Conservation (phyloP, 1,140 invertebrate species). For the Epicauta chinensis region DNA sequence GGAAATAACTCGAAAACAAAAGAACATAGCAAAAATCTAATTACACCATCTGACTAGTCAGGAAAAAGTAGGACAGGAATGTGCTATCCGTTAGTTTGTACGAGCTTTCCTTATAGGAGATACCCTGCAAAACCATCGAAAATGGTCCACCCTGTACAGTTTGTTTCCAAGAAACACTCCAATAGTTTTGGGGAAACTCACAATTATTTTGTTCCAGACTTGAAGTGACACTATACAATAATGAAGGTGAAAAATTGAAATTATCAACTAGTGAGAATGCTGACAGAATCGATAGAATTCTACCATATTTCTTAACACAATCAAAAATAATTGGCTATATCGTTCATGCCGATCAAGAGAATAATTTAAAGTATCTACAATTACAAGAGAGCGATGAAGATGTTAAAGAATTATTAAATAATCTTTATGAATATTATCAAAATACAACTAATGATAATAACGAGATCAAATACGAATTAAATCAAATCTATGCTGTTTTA, state of each 20-base stretch:
- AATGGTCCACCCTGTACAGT: too few species aligned
- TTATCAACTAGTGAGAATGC: constrained; percentile 44
- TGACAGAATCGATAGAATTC: constrained; percentile 45
- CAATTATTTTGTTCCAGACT: constrained; percentile 49
- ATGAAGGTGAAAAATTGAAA: constrained; percentile 49
- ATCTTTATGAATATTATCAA: constrained; percentile 54
- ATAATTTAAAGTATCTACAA: constrained; percentile 53
- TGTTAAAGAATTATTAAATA: constrained; percentile 45
- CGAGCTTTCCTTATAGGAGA: too few species aligned
- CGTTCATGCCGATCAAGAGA: constrained; percentile 44
- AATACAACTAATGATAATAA: constrained; percentile 36
- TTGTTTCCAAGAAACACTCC: too few species aligned
- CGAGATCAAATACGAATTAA: too few species aligned
- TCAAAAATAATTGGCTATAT: constrained; percentile 48
- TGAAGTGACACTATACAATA: constrained; percentile 51
- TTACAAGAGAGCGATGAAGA: constrained; percentile 41
- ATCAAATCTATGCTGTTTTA: constrained; percentile 52
- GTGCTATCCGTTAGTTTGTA: too few species aligned
- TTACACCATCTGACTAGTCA: too few species aligned
- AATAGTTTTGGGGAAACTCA: background rate
- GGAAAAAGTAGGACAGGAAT: too few species aligned
- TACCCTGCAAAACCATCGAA: too few species aligned
- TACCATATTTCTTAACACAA: constrained; percentile 49
- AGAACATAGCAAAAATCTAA: too few species aligned
- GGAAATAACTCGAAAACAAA: too few species aligned